Evolutionary conservation across 2,113 vertebrate species (phyloP).

Genomic region (Sylvia atricapilla): DNA sequence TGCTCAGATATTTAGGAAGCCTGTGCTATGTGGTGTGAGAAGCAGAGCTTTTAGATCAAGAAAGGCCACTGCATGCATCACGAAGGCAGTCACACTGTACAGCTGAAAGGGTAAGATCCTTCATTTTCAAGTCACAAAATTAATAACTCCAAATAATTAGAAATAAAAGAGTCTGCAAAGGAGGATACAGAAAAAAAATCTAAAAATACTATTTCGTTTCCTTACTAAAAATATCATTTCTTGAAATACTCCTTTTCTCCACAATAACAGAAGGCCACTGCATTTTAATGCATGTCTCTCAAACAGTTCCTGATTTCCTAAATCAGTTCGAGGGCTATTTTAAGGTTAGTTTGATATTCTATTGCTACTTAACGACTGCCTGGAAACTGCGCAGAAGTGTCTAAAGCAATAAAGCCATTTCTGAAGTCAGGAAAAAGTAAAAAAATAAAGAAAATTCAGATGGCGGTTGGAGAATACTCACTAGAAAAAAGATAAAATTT

Average conservation of each 20-base stretch:
- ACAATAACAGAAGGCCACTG: not conserved
- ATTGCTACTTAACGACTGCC: conserved; percentile 12
- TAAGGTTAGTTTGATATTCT: conserved; percentile 33
- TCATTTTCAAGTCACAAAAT: not conserved
- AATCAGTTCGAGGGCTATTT: not conserved
- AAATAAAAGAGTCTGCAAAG: not conserved
- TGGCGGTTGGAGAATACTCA: not conserved
- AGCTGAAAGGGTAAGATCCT: not conserved
- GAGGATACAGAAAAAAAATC: not conserved
- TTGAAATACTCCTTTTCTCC: not conserved
- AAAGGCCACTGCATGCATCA: not conserved
- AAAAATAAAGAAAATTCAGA: not conserved
- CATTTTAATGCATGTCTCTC: not conserved
- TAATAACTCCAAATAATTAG: not conserved
- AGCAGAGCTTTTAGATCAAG: not conserved
- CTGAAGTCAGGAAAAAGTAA: not conserved
- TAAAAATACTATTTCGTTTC: not conserved
- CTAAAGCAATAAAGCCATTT: conserved; percentile 40
- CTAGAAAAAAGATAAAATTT: not conserved
- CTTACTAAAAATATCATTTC: not conserved
- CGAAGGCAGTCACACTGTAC: not conserved
- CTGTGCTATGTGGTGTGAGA: fast-evolving
- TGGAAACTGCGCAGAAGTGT: not conserved
- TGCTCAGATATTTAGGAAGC: not conserved
- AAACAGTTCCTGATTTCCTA: not conserved